phyloP scores from a whole-genome alignment of 1,140 invertebrate genomes.

The Drosophila obscura region DNA sequence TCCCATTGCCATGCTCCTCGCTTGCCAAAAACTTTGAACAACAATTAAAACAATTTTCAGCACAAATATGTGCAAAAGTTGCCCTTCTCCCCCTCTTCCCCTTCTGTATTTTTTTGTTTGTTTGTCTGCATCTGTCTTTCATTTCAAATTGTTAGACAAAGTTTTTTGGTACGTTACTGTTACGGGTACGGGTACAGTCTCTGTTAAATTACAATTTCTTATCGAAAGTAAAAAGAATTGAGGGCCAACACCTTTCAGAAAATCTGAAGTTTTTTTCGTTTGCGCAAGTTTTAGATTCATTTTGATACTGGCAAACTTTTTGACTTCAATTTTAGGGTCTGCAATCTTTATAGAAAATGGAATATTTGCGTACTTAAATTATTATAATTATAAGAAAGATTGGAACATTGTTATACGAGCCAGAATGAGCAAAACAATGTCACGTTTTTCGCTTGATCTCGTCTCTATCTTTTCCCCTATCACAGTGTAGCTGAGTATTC shows the following conservation, averaged over 20 bases:
- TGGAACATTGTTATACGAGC: no score
- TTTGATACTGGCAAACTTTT: no score
- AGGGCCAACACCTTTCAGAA: constrained; percentile 49
- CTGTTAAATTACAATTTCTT: constrained; percentile 61
- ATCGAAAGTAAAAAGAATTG: constrained; percentile 28
- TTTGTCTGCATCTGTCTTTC: neutral
- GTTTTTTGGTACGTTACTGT: no score
- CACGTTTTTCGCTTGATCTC: no score
- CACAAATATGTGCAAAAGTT: constrained; percentile 69
- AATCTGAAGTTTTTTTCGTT: no score
- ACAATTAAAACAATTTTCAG: constrained; percentile 75
- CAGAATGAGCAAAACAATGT: no score
- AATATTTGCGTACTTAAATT: no score
- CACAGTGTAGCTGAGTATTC: no score
- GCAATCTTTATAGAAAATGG: no score
- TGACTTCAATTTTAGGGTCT: neutral
- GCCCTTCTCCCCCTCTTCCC: neutral
- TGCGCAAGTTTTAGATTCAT: no score
- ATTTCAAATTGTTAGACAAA: neutral
- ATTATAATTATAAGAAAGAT: no score
- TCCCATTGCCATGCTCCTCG: constrained; percentile 11
- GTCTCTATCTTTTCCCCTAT: no score
- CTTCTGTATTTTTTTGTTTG: neutral
- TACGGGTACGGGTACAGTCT: constrained; percentile 4
- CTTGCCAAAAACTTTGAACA: constrained; percentile 35